These are phyloP conservation scores for Brachymystax lenok DNA, from an alignment of 2,797 vertebrate genomes.

Conservation along the genomic window DNA sequence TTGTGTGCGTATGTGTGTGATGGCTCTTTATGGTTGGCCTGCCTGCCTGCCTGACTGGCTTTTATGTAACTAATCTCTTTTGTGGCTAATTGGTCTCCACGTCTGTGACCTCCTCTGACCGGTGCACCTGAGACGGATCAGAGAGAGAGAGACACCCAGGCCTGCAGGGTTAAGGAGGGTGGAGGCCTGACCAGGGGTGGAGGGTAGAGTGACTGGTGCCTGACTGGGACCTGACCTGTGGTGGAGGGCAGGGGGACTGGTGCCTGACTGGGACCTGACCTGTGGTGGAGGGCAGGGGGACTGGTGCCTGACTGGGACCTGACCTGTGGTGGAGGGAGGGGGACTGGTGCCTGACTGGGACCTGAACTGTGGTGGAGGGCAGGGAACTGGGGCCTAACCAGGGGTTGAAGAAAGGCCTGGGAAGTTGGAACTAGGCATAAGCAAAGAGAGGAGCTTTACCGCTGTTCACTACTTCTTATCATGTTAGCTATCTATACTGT, in stretches of 20 bases:
- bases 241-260: too few relatives aligned
- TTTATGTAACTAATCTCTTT: slow-evolving; percentile 46
- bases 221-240: neutral
- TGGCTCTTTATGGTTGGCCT: slow-evolving; percentile 10
- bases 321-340: neutral
- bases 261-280: too few relatives aligned
- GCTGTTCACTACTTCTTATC: neutral
- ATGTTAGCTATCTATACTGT: neutral
- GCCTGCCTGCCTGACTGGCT: slow-evolving; percentile 2
- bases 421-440: neutral
- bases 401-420: neutral
- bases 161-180: neutral
- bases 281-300: neutral
- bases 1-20: slow-evolving; percentile 8
- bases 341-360: neutral
- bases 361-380: neutral
- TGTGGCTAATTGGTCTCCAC: slow-evolving; percentile 26
- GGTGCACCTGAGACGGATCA: slow-evolving; percentile 24
- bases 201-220: neutral
- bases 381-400: neutral
- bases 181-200: neutral
- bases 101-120: slow-evolving; percentile 12
- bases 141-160: neutral
- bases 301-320: neutral
- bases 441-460: neutral